phyloP scores from a whole-genome alignment of 2,113 vertebrate genomes.

The Daphoenositta chrysoptera region DNA sequence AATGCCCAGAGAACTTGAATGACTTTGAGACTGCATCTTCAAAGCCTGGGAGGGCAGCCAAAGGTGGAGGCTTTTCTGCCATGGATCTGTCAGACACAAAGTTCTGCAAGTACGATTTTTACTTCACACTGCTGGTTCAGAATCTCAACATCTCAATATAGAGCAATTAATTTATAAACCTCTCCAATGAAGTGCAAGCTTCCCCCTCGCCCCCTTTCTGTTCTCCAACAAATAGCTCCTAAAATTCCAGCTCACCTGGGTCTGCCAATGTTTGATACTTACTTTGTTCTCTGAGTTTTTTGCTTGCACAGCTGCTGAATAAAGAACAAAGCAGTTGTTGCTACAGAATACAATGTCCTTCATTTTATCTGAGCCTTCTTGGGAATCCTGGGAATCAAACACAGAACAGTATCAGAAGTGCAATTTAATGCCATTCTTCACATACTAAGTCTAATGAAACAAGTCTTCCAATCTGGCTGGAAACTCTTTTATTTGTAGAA shows the following conservation, averaged over 20 bases:
- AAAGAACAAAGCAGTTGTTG: conserved; percentile 87
- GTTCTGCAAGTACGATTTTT: neutral
- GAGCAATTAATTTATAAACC: neutral
- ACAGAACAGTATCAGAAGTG: neutral
- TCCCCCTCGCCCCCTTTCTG: neutral
- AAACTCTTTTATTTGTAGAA: neutral
- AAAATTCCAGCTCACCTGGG: neutral
- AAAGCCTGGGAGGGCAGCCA: neutral
- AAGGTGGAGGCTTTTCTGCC: neutral
- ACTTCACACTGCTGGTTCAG: neutral
- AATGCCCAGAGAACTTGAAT: neutral
- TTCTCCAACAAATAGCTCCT: neutral
- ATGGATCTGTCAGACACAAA: neutral
- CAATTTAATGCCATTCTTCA: neutral
- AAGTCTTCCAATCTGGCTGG: neutral
- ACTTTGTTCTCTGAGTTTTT: conserved; percentile 77
- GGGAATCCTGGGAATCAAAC: conserved; percentile 68
- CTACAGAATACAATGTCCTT: conserved; percentile 91
- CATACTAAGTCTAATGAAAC: neutral
- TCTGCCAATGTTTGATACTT: conserved; percentile 4
- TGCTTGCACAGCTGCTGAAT: conserved; percentile 75
- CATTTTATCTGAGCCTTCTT: conserved; percentile 71
- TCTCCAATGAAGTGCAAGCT: neutral
- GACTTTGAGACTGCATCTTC: neutral
- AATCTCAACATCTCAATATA: rapidly evolving